Percentiles rank a stretch among this genome's conserved stretches.
Evolutionary conservation across 2,797 vertebrate species (phyloP).

Genomic region (Masticophis lateralis): DNA sequence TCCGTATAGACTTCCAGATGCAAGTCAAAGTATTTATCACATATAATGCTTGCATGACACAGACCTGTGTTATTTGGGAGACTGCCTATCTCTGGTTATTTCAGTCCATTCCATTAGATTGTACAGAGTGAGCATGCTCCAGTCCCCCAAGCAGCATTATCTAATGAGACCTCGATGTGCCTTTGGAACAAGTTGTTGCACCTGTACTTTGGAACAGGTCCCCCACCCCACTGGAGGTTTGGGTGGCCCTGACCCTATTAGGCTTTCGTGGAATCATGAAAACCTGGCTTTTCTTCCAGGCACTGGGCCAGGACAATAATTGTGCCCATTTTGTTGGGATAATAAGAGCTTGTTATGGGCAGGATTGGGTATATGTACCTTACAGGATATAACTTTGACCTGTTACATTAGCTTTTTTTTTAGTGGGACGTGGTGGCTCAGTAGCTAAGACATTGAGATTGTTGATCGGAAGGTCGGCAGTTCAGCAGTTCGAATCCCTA

Average conservation of each 20-base stretch:
- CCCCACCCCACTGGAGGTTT: background rate
- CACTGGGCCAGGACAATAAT: background rate
- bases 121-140: background rate
- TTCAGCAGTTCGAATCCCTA: too few relatives aligned
- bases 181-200: background rate
- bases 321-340: background rate
- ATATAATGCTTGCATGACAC: background rate
- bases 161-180: background rate
- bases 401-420: background rate
- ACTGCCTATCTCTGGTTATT: background rate
- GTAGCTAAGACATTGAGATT: too few relatives aligned
- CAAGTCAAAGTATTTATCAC: background rate
- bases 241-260: background rate
- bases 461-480: too few relatives aligned
- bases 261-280: background rate
- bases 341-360: background rate
- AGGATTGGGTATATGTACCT: background rate
- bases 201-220: background rate
- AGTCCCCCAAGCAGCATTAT: background rate
- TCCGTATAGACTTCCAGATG: background rate
- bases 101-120: background rate
- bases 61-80: background rate
- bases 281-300: background rate
- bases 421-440: too few relatives aligned
- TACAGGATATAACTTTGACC: background rate